These are phyloP conservation scores for Oxyura jamaicensis DNA, from an alignment of 2,113 vertebrate genomes.

Conservation along the genomic window DNA sequence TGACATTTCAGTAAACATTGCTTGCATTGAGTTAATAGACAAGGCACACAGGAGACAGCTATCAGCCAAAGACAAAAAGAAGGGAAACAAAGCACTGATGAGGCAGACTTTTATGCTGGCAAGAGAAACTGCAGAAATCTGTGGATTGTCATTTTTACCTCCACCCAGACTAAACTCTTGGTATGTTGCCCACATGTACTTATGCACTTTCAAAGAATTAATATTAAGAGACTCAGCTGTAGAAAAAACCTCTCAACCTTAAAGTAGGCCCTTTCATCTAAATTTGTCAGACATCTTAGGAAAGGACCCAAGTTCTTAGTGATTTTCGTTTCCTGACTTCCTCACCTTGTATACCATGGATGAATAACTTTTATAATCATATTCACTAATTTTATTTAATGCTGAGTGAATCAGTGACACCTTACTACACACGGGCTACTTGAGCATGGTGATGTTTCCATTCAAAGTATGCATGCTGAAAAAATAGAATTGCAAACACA, in stretches of 20 bases:
- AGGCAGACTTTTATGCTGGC: not conserved
- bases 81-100: not conserved
- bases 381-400: not conserved
- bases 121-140: not conserved
- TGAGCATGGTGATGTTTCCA: not conserved
- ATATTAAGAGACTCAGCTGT: not conserved
- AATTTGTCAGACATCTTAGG: not conserved
- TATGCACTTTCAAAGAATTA: not conserved
- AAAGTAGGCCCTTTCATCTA: not conserved
- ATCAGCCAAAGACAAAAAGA: not conserved
- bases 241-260: not conserved
- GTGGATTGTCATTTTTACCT: not conserved
- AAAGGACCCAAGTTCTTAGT: not conserved
- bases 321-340: not conserved
- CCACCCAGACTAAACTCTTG: not conserved
- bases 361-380: not conserved
- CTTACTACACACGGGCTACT: not conserved
- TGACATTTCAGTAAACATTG: slow-evolving; percentile 18
- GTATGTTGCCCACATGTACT: fast-evolving
- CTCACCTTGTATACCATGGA: not conserved
- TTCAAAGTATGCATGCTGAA: not conserved
- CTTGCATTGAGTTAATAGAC: not conserved
- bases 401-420: not conserved
- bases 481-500: not conserved
- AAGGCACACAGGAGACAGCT: not conserved